These are phyloP conservation scores for Ladona fulva DNA, from an alignment of 1,140 invertebrate species.

Conservation along the genomic window DNA sequence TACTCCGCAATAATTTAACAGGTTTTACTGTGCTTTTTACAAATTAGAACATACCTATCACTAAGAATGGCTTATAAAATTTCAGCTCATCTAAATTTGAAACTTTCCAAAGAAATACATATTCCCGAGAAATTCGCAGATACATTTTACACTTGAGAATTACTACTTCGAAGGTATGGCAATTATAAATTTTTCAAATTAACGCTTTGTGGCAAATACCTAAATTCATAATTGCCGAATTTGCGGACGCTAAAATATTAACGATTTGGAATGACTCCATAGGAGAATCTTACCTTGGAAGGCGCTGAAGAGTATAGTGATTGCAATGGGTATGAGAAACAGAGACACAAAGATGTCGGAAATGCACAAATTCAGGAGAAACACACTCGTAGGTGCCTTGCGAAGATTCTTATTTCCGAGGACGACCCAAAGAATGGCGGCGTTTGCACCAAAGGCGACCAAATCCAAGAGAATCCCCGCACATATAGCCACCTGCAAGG, in stretches of 20 bases:
- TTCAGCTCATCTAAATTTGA: too few relatives aligned
- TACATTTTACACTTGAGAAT: too few relatives aligned
- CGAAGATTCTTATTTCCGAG: background rate
- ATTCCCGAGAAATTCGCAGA: too few relatives aligned
- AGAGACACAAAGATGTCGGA: background rate
- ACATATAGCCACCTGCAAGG: background rate
- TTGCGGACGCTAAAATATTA: background rate
- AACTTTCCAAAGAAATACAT: too few relatives aligned
- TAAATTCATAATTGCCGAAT: background rate
- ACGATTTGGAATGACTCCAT: background rate
- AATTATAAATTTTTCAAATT: too few relatives aligned
- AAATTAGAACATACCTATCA: too few relatives aligned
- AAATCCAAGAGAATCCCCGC: background rate
- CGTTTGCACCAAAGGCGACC: background rate
- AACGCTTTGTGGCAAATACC: background rate
- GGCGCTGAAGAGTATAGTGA: background rate
- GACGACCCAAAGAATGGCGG: background rate
- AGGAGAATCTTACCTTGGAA: background rate
- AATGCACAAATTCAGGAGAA: constrained; percentile 3
- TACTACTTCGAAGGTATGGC: too few relatives aligned
- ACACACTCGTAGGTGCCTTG: background rate
- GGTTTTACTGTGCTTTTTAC: too few relatives aligned
- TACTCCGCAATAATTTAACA: too few relatives aligned
- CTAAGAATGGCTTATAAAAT: too few relatives aligned
- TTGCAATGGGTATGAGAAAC: background rate